phyloP scores from a whole-genome alignment of 2,888 invertebrate species.

The Hyalella azteca region DNA sequence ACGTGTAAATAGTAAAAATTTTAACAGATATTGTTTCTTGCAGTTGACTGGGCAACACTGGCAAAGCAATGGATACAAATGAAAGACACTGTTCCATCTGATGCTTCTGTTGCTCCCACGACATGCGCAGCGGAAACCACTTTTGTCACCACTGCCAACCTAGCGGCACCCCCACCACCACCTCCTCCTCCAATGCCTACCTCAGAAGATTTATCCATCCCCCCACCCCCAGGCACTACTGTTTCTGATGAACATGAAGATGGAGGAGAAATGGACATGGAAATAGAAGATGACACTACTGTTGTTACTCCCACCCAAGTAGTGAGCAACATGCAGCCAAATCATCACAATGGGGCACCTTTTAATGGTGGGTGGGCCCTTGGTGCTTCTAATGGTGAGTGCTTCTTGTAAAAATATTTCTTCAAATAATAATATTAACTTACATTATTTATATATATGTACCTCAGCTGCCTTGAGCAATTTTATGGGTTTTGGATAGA shows the following conservation, averaged over 20 bases:
- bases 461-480: no score
- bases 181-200: slow-evolving; percentile 66
- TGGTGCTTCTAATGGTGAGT: slow-evolving; percentile 11
- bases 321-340: neutral
- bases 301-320: neutral
- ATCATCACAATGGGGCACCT: slow-evolving; percentile 39
- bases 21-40: no score
- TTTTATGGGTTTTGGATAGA: no score
- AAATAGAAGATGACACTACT: slow-evolving; percentile 56
- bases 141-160: slow-evolving; percentile 63
- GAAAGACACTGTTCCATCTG: slow-evolving; percentile 73
- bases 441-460: no score
- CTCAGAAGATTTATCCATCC: neutral
- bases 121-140: slow-evolving; percentile 70
- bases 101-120: slow-evolving; percentile 67
- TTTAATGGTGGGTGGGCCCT: slow-evolving; percentile 42
- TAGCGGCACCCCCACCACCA: slow-evolving; percentile 65
- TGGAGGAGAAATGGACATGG: slow-evolving; percentile 58
- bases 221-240: slow-evolving; percentile 18
- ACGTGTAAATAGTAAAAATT: no score
- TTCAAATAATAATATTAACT: no score
- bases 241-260: slow-evolving; percentile 39
- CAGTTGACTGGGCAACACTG: slow-evolving; percentile 93
- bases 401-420: no score
- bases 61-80: slow-evolving; percentile 98